phyloP scores from a whole-genome alignment of 2,888 invertebrate species.

The Theretra japonica region DNA sequence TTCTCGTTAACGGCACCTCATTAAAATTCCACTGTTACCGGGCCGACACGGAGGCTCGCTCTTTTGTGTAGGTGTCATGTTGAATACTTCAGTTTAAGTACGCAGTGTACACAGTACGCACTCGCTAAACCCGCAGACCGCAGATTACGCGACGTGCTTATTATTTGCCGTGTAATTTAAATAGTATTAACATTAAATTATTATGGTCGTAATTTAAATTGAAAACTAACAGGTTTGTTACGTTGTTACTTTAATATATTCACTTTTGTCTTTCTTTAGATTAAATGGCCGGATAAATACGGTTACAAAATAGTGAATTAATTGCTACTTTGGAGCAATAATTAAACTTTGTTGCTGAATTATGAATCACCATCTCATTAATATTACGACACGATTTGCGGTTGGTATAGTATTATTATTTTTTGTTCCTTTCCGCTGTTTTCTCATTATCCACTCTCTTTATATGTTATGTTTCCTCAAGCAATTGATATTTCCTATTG shows the following conservation, averaged over 20 bases:
- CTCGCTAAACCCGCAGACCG: neutral
- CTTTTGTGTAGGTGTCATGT: slow-evolving; percentile 60
- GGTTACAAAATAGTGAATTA: no score
- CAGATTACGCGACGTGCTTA: neutral
- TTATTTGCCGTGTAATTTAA: slow-evolving; percentile 6
- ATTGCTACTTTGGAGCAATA: no score
- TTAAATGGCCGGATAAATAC: no score
- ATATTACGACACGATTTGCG: no score
- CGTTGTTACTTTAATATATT: no score
- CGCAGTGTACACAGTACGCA: neutral
- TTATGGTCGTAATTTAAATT: neutral
- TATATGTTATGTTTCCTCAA: neutral
- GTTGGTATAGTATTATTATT: no score
- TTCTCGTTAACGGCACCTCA: slow-evolving; percentile 74
- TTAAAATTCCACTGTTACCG: slow-evolving; percentile 79
- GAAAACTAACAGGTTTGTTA: neutral
- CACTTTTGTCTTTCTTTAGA: no score
- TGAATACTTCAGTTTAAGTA: slow-evolving; percentile 18
- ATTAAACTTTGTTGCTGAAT: no score
- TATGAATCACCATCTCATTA: no score
- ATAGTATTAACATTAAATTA: neutral
- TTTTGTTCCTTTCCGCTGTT: no score
- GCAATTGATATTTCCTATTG: neutral
- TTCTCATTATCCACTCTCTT: neutral
- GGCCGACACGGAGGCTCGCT: slow-evolving; percentile 61